Evolutionary conservation across 2,113 vertebrate genomes (phyloP).

Genomic region (Neodon shergylaensis): DNA sequence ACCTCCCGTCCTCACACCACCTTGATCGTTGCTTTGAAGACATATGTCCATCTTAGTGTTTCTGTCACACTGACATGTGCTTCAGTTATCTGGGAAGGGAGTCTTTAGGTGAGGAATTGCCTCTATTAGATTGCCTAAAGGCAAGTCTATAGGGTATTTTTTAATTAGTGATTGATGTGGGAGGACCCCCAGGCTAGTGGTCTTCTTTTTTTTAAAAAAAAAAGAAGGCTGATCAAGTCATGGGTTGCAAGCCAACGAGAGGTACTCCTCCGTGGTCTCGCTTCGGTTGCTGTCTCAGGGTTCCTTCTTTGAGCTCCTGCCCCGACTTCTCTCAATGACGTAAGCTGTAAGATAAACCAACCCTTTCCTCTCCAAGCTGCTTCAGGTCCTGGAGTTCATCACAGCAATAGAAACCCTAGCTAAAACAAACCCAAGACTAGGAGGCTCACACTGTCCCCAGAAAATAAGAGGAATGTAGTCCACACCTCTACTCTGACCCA

Average conservation of each 20-base stretch:
- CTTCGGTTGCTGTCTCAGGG: background rate
- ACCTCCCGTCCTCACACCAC: accelerated
- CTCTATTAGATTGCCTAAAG: background rate
- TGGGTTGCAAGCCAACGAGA: background rate
- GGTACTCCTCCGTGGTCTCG: background rate
- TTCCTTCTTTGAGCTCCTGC: background rate
- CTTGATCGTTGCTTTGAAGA: background rate
- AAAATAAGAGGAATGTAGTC: too few species aligned
- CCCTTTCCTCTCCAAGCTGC: background rate
- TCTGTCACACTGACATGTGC: background rate
- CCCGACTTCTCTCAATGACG: background rate
- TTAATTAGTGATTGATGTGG: background rate
- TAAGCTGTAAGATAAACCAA: background rate
- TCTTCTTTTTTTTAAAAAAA: background rate
- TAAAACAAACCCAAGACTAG: accelerated
- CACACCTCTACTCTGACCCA: background rate
- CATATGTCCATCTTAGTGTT: background rate
- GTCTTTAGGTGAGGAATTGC: background rate
- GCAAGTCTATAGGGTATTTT: background rate
- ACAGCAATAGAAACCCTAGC: background rate
- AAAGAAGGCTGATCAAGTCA: background rate
- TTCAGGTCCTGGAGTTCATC: background rate
- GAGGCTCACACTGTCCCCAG: too few species aligned
- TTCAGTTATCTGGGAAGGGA: background rate
- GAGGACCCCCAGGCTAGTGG: background rate